Percentiles rank a stretch among this genome's conserved stretches.
phyloP scores from a whole-genome alignment of 2,113 vertebrate species.

The Peromyscus polionotus region DNA sequence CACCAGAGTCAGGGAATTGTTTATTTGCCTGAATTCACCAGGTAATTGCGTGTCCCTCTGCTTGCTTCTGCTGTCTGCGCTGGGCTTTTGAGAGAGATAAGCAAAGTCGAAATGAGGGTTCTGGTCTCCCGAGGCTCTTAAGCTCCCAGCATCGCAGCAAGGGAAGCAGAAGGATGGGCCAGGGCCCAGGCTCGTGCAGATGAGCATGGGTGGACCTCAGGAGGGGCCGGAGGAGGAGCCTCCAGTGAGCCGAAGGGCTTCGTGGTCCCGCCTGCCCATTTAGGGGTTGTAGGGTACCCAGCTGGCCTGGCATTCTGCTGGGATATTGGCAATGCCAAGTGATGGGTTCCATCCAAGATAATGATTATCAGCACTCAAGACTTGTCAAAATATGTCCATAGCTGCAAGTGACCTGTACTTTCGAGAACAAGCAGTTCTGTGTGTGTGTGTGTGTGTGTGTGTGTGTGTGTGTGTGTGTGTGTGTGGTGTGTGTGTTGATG shows the following conservation, averaged over 20 bases:
- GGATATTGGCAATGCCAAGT: background rate
- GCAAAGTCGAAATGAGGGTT: background rate
- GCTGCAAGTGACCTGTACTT: constrained; percentile 31
- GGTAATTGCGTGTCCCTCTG: constrained; percentile 30
- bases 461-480: background rate
- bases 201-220: no score
- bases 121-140: background rate
- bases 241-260: background rate
- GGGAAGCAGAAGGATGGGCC: background rate
- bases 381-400: background rate
- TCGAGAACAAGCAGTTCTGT: background rate
- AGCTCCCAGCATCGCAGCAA: background rate
- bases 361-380: constrained; percentile 8
- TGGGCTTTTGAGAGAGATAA: background rate
- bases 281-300: background rate
- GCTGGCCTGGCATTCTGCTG: background rate
- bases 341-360: background rate
- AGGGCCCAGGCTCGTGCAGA: background rate
- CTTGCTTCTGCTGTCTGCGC: background rate
- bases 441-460: no score
- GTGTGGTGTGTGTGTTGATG: background rate
- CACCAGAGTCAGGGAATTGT: background rate
- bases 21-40: constrained; percentile 67
- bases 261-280: background rate
- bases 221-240: background rate